These are phyloP conservation scores for Notamacropus eugenii DNA, from an alignment of 2,797 vertebrate species.

Conservation along the genomic window DNA sequence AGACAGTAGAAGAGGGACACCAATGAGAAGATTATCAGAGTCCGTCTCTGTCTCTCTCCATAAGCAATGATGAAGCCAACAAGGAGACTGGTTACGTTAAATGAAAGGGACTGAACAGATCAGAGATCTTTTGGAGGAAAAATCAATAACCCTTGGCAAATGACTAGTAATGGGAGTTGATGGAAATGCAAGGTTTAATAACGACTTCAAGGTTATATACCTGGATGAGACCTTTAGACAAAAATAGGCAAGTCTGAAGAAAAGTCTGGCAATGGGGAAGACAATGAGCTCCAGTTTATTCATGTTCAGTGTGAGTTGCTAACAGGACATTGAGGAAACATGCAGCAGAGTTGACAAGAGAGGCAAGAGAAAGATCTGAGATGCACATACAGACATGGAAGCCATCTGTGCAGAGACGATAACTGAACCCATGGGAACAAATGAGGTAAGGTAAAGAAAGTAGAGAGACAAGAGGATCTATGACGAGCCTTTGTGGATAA, in stretches of 20 bases:
- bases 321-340: not conserved
- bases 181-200: not conserved
- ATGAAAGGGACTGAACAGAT: not conserved
- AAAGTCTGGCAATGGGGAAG: not conserved
- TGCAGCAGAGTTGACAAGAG: not conserved
- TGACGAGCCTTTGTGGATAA: not conserved
- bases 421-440: not conserved
- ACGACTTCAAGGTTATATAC: not conserved
- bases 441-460: not conserved
- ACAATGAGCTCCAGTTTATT: not conserved
- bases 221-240: not conserved
- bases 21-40: not conserved
- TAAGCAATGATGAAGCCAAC: not conserved
- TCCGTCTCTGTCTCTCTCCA: not conserved
- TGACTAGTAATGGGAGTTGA: not conserved
- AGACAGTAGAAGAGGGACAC: not conserved
- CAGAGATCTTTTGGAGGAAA: not conserved
- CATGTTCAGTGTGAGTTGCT: not conserved
- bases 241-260: not conserved
- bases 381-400: not conserved
- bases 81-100: not conserved
- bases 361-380: not conserved
- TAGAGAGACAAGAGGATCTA: not conserved
- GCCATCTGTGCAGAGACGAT: not conserved
- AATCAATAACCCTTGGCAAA: not conserved